Percentiles rank a stretch among this genome's conserved stretches.
Evolutionary conservation across 2,797 vertebrate genomes (phyloP).

Genomic region (Chrosomus eos): DNA sequence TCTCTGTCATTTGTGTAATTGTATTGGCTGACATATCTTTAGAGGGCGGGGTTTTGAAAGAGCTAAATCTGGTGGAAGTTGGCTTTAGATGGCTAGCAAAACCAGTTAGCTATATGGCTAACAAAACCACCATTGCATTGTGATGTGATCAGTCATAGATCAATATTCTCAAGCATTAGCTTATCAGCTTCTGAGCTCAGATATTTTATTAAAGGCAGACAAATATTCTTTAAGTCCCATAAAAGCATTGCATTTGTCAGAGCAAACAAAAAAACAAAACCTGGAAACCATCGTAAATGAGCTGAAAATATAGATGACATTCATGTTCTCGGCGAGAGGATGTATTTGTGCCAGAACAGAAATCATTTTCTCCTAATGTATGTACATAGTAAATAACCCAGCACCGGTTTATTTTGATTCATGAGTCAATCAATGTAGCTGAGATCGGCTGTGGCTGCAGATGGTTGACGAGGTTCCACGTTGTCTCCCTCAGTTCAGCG

Average conservation of each 20-base stretch:
- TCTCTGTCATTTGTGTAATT: neutral
- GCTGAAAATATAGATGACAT: slow-evolving; percentile 38
- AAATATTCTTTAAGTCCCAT: neutral
- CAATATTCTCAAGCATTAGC: neutral
- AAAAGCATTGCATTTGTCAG: slow-evolving; percentile 22
- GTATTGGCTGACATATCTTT: neutral
- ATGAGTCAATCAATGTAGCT: slow-evolving; percentile 57
- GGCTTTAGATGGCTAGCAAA: neutral
- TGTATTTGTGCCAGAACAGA: slow-evolving; percentile 44
- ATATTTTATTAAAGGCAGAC: slow-evolving; percentile 1
- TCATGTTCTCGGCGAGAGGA: slow-evolving; percentile 10
- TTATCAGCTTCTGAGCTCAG: neutral
- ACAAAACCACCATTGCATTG: neutral
- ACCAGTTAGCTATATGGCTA: neutral
- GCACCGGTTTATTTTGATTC: slow-evolving; percentile 57
- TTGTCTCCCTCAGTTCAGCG: slow-evolving; percentile 23
- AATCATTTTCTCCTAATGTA: slow-evolving; percentile 60
- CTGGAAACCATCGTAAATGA: slow-evolving; percentile 18
- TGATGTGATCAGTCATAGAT: neutral
- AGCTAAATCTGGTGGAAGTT: neutral
- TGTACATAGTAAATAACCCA: slow-evolving; percentile 62
- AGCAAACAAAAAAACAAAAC: neutral
- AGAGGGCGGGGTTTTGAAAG: neutral
- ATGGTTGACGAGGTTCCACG: slow-evolving; percentile 46
- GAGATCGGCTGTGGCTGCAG: slow-evolving; percentile 49